A percentile compares a stretch with the other conserved stretches of the same genome.
Conservation (phyloP, 2,888 invertebrate species). For the Orchesella flavescens region DNA sequence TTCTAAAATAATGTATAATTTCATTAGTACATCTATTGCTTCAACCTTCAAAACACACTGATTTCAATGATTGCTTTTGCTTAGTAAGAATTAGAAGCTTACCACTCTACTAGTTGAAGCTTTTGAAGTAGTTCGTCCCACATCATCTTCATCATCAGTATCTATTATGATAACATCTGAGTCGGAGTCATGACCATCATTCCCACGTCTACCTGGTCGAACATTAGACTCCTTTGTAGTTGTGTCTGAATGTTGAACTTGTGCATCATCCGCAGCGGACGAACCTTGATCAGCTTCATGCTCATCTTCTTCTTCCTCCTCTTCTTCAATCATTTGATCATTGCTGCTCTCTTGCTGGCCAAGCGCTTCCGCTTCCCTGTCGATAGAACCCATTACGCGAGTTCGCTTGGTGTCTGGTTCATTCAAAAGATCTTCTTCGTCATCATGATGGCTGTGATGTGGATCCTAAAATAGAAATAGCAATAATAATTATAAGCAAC, state of each 20-base stretch:
- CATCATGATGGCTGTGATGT: slow-evolving; percentile 56
- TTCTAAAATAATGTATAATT: no score
- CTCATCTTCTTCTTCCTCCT: slow-evolving; percentile 66
- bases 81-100: neutral
- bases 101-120: slow-evolving; percentile 47
- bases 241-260: slow-evolving; percentile 66
- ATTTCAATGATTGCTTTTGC: no score
- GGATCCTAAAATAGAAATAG: slow-evolving; percentile 31
- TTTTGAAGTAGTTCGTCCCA: slow-evolving; percentile 4
- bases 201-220: slow-evolving; percentile 22
- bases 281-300: slow-evolving; percentile 70
- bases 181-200: slow-evolving; percentile 69
- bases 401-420: slow-evolving; percentile 69
- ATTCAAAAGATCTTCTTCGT: slow-evolving; percentile 55
- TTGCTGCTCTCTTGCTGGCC: slow-evolving; percentile 69
- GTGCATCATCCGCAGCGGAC: slow-evolving; percentile 63
- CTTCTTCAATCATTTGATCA: slow-evolving; percentile 62
- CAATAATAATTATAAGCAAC: neutral
- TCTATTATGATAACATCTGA: slow-evolving; percentile 70
- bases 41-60: no score
- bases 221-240: slow-evolving; percentile 55
- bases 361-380: slow-evolving; percentile 70
- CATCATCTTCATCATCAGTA: slow-evolving; percentile 64
- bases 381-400: slow-evolving; percentile 64
- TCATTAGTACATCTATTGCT: no score